Evolutionary conservation across 2,888 invertebrate genomes (phyloP).

Genomic region (Pediacus dermestoides): DNA sequence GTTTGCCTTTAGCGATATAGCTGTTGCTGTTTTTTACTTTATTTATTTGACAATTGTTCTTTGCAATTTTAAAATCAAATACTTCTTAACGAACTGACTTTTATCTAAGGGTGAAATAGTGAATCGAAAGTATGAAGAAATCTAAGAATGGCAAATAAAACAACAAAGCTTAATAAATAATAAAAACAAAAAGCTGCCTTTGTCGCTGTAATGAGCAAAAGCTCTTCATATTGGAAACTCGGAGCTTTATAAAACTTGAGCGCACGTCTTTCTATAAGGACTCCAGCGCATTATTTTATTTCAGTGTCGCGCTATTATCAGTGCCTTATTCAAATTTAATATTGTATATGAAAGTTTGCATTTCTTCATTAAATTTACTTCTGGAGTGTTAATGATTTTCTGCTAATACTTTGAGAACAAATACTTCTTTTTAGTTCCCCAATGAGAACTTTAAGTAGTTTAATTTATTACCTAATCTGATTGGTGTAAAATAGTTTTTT

Average conservation of each 20-base stretch:
- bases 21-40: too few species aligned
- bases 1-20: too few species aligned
- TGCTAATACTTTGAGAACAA: constrained; percentile 28
- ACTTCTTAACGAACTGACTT: constrained; percentile 24
- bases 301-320: constrained; percentile 22
- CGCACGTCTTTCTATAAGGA: constrained; percentile 12
- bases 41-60: too few species aligned
- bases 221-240: constrained; percentile 24
- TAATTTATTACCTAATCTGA: too few species aligned
- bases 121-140: constrained; percentile 22
- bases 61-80: constrained; percentile 23
- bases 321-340: constrained; percentile 19
- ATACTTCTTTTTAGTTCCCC: too few species aligned
- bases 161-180: constrained; percentile 26
- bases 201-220: constrained; percentile 29
- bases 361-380: constrained; percentile 18
- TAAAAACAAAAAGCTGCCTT: constrained; percentile 27
- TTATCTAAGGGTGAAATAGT: constrained; percentile 21
- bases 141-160: constrained; percentile 25
- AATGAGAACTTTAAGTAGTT: too few species aligned
- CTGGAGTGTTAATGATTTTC: constrained; percentile 27
- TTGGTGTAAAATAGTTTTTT: too few species aligned
- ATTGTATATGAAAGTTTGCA: constrained; percentile 11
- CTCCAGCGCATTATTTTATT: constrained; percentile 22
- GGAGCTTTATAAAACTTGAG: constrained; percentile 18